Evolutionary conservation across 2,888 invertebrate genomes (phyloP).

Genomic region (Habrosyne pyritoides): DNA sequence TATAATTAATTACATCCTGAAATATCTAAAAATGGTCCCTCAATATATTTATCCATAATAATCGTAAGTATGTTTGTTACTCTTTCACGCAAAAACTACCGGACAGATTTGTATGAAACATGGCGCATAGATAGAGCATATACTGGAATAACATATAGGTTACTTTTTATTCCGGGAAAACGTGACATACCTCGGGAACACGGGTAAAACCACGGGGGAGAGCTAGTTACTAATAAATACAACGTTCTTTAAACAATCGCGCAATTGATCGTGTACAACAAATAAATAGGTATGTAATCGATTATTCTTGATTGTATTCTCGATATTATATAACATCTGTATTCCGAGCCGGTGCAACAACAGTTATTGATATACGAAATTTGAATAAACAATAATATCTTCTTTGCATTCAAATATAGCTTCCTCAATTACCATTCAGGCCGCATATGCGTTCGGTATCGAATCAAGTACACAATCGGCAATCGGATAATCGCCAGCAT

Average conservation of each 20-base stretch:
- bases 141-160: no score
- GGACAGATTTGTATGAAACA: no score
- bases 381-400: slow-evolving; percentile 60
- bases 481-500: slow-evolving; percentile 67
- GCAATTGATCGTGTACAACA: neutral
- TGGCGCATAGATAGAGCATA: no score
- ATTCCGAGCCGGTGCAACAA: slow-evolving; percentile 41
- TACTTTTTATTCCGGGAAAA: no score
- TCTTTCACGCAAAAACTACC: no score
- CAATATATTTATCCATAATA: no score
- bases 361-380: slow-evolving; percentile 64
- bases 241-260: neutral
- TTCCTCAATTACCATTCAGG: slow-evolving; percentile 59
- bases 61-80: no score
- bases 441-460: slow-evolving; percentile 42
- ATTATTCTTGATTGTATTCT: slow-evolving; percentile 27
- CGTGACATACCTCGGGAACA: no score
- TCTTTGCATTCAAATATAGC: slow-evolving; percentile 62
- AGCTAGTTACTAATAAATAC: neutral
- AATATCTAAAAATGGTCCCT: no score
- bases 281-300: slow-evolving; percentile 17
- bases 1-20: neutral
- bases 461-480: slow-evolving; percentile 46
- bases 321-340: slow-evolving; percentile 48
- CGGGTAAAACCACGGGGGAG: no score